Evolutionary conservation across 1,140 invertebrate genomes (phyloP), one percentile per base, ranked within the genome.

Genomic region (Apis cerana): DNA sequence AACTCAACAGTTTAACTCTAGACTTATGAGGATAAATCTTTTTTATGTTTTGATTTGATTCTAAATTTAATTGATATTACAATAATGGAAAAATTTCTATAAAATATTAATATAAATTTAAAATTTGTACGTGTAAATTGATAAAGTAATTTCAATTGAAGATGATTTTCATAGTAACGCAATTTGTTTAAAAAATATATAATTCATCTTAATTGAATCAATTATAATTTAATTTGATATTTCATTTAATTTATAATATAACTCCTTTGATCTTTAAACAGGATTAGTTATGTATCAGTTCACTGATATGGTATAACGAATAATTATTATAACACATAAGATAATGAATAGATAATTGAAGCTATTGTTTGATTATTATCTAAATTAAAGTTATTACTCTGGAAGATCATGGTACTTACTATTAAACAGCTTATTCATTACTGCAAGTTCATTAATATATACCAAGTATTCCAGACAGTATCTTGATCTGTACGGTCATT

Each of bases 281-380:
- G 10, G 1, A 2, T 13, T 69, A 43, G 3, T 52, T 48, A 21
- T 5, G 9, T 17, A 33, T 19, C 27, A 13, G 13, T 13, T 12
- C 13, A 17, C 13, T 23, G 21, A 23, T 7, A 50, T 8, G 1
- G 3, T 23, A 2, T 19, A 27, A 48, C 23, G 61, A 56, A 65
- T 67, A 67, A 58, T 75, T 23, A 9, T 50, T 9, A 33, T 33
- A 33, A 33, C 23, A 2, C 13, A 10, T 0, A 8, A 11, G 43
- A 21, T 58, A 81, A 80, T 43, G 48, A 72, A 54, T 27, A 71
- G 17, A 67, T 75, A 33, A 21, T 68, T 8, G n/a, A 23, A 33
- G n/a, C 54, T 59, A 21, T 59, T 65, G 54, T 27, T 50, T 19
- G 61, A 81, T 81, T 52, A 19, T 1, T 33, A 82, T 76, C 62